Evolutionary conservation across 2,888 invertebrate species (phyloP).

Genomic region (Pammene aurita): DNA sequence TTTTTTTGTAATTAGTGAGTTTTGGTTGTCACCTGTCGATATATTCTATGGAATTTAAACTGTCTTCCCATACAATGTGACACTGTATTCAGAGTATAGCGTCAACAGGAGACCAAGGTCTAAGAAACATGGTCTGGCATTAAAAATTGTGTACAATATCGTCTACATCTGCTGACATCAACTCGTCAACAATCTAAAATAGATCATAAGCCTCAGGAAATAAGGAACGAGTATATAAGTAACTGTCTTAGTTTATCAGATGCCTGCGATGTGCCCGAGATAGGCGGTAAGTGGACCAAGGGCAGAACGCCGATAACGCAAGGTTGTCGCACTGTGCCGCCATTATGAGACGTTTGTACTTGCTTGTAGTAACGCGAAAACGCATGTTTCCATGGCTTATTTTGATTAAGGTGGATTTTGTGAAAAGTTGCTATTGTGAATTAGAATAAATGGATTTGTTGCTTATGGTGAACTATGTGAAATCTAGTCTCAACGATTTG

Average conservation of each 20-base stretch:
- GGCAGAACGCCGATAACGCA: constrained; percentile 75
- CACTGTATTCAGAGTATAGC: background rate
- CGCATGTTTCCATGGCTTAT: background rate
- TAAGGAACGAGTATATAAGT: constrained; percentile 28
- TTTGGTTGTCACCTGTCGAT: too few relatives aligned
- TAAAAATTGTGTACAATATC: constrained; percentile 41
- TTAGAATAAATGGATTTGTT: too few relatives aligned
- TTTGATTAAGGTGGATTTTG: background rate
- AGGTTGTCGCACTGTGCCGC: constrained; percentile 61
- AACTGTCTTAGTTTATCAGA: constrained; percentile 63
- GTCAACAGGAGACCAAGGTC: constrained; percentile 10
- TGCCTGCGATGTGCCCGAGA: constrained; percentile 71
- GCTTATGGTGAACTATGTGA: too few relatives aligned
- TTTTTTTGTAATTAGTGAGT: too few relatives aligned
- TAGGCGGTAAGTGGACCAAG: constrained; percentile 78
- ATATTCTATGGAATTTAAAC: too few relatives aligned
- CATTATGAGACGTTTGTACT: constrained; percentile 24
- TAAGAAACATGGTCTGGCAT: constrained; percentile 42
- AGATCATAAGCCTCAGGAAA: constrained; percentile 7
- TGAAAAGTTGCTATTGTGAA: too few relatives aligned
- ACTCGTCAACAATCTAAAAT: constrained; percentile 14
- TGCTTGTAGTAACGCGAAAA: constrained; percentile 25
- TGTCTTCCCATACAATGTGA: background rate
- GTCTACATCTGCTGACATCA: constrained; percentile 35
- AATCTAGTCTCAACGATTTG: background rate